Evolutionary conservation across 2,797 vertebrate genomes (phyloP).

Genomic region (Molossus molossus): DNA sequence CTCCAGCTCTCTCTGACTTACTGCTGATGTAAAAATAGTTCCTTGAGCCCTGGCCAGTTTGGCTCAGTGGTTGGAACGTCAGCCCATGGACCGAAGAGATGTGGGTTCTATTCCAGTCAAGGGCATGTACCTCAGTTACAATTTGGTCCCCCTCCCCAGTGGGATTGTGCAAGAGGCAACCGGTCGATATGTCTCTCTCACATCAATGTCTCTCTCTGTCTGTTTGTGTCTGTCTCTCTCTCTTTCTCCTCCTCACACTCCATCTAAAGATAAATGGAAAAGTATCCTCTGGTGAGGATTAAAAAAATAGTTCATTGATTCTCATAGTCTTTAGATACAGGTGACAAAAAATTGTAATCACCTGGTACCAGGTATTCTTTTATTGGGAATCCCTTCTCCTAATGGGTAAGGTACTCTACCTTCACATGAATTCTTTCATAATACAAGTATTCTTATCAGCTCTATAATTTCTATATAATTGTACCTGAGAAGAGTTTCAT

Average conservation of each 20-base stretch:
- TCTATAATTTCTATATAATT: not conserved
- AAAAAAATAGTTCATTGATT: constrained; percentile 22
- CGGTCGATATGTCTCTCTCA: too few species aligned
- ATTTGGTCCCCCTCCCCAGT: too few species aligned
- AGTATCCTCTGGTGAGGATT: too few species aligned
- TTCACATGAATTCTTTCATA: not conserved
- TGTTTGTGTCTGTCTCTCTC: too few species aligned
- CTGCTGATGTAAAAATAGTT: constrained; percentile 18
- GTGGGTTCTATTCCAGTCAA: too few species aligned
- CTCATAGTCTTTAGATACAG: not conserved
- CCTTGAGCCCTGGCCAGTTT: not conserved
- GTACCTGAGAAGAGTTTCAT: constrained; percentile 11
- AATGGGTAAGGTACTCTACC: not conserved
- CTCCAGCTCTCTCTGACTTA: not conserved
- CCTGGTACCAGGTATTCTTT: not conserved
- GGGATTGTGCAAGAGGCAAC: too few species aligned
- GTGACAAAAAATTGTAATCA: not conserved
- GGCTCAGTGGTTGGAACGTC: too few species aligned
- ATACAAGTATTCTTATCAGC: not conserved
- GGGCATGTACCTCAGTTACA: too few species aligned
- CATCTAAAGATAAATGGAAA: too few species aligned
- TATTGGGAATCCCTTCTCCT: not conserved
- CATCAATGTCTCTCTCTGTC: too few species aligned
- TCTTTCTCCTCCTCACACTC: too few species aligned
- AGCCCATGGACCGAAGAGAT: too few species aligned